Base-by-base conservation (phyloP, 2,113 vertebrate genomes). In the Dunckerocampus dactyliophorus region DNA sequence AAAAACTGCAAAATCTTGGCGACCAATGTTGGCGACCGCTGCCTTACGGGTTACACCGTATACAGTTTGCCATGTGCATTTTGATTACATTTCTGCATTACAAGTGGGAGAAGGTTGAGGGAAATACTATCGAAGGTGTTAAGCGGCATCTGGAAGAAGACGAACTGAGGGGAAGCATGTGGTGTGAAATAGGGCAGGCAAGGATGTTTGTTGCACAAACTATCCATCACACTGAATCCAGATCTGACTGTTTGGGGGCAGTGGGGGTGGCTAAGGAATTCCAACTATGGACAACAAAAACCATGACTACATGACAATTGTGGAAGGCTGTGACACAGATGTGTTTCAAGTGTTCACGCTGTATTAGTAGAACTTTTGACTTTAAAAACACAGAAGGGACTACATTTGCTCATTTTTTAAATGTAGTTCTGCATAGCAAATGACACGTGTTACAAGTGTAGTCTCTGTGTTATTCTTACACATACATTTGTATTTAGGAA, bases 231-330 rank as follows among this genome's bases (percentile, higher is more conserved):
- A 56, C 31, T 45, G 22, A 49, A 57, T 55, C 54, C 39, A 21
- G 53, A 46, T 39, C 54, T 39, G 53, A 19, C 31, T 39, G 53
- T 54, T 34, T 54, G 31, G 31, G 53, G 19, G 31, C 31, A n/a
- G 12, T 42, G 13, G 53, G 53, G 54, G 54, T 42, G 37, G 31
- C 62, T 69, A 53, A 68, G 78, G 77, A 84, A 87, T 81, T 77
- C 61, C 37, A 73, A 53, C 47, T 63, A 80, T 61, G 62, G 46
- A 15, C 50, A 16, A 67, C 49, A 52, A 52, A 70, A 59, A 63
- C 28, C 54, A 56, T 56, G 54, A 56, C 54, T 39, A 56, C 54
- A 53, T 47, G 58, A 37, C n/a, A 34, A 47, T 22, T 52, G 54
- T 16, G 43, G 22, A 8, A 43, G 20, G 17, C 50, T 59, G 46